These are phyloP conservation scores for Oceanites oceanicus DNA, from an alignment of 2,113 vertebrate species.

Conservation along the genomic window DNA sequence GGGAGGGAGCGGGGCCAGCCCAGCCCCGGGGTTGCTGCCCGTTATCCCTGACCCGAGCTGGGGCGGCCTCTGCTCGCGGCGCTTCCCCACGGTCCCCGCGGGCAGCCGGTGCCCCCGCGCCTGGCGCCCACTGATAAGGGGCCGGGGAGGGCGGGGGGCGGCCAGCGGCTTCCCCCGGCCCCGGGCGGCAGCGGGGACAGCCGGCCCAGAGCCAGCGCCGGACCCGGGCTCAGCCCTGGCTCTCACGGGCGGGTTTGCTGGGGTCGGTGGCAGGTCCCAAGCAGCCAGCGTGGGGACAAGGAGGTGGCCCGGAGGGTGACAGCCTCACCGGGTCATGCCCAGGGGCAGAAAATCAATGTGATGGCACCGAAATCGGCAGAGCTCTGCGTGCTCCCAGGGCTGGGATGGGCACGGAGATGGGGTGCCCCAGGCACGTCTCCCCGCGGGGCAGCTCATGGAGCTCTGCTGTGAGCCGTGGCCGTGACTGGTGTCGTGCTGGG, in stretches of 20 bases:
- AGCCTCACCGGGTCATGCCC: too few species aligned
- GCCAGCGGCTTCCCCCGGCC: not conserved
- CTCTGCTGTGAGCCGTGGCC: not conserved
- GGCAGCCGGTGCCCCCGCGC: not conserved
- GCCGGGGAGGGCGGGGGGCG: not conserved
- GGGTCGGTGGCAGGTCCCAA: not conserved
- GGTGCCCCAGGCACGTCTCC: not conserved
- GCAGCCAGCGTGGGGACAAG: not conserved
- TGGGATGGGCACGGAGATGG: not conserved
- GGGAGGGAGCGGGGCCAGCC: not conserved
- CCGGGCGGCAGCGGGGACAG: not conserved
- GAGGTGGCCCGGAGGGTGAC: not conserved
- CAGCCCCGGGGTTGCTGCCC: not conserved
- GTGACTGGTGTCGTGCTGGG: not conserved
- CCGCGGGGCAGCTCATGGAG: not conserved
- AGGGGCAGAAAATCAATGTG: not conserved
- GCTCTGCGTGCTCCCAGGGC: not conserved
- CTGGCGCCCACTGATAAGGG: constrained; percentile 27
- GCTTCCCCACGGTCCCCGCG: not conserved
- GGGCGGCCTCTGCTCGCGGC: not conserved
- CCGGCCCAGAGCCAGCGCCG: rapidly evolving
- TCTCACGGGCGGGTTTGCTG: not conserved
- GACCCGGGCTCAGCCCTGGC: not conserved
- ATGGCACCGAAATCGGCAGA: not conserved
- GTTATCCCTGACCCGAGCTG: not conserved